Percentiles rank a stretch among this genome's conserved stretches.
Evolutionary conservation across 1,140 invertebrate species (phyloP).

Genomic region (Steinernema feltiae): DNA sequence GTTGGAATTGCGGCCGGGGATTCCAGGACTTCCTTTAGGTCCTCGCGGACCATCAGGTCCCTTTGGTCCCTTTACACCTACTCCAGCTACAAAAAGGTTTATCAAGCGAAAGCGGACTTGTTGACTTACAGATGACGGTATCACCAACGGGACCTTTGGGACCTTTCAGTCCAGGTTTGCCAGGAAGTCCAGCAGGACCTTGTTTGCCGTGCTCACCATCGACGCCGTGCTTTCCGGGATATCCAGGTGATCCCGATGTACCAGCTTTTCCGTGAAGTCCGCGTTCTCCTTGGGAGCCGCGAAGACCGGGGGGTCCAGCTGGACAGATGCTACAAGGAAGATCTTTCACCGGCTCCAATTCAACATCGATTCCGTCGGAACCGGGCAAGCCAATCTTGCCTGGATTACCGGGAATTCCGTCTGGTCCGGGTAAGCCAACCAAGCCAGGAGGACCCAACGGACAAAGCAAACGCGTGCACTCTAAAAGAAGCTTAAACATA

Average conservation of each 20-base stretch:
- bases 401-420: conserved; percentile 12
- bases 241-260: background rate
- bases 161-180: conserved; percentile 15
- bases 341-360: background rate
- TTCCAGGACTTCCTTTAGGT: conserved; percentile 34
- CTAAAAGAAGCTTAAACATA: background rate
- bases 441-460: background rate
- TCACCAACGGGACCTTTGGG: conserved; percentile 28
- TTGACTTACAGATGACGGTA: conserved; percentile 23
- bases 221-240: conserved; percentile 28
- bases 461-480: background rate
- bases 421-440: background rate
- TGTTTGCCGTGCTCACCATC: conserved; percentile 23
- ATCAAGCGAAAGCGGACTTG: background rate
- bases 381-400: background rate
- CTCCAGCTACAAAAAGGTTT: conserved; percentile 24
- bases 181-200: conserved; percentile 18
- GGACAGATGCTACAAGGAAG: conserved; percentile 8
- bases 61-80: conserved; percentile 27
- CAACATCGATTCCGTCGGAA: background rate
- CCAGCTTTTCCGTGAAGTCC: background rate
- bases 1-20: conserved; percentile 27
- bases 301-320: background rate
- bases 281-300: background rate
- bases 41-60: conserved; percentile 25